Conservation (phyloP, 2,888 invertebrate genomes). For the Rhamphomyia laevipes region DNA sequence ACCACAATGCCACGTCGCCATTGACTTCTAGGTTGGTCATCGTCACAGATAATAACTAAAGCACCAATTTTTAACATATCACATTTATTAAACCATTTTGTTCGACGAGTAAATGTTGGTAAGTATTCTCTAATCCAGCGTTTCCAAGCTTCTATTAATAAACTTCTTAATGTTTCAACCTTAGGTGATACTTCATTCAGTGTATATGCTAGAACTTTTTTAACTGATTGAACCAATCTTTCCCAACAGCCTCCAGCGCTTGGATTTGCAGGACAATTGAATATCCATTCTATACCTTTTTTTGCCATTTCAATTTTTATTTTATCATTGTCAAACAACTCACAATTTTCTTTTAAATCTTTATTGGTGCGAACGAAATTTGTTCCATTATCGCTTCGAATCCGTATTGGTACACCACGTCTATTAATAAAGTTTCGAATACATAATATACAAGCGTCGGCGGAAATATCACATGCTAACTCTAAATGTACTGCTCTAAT, state of each 20-base stretch:
- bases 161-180: conserved; percentile 11
- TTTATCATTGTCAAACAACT: conserved; percentile 7
- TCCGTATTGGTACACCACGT: conserved; percentile 9
- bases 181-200: conserved; percentile 13
- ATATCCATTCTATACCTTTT: conserved; percentile 7
- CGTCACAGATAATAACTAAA: conserved; percentile 13
- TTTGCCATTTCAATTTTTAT: conserved; percentile 8
- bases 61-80: conserved; percentile 8
- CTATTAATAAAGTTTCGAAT: conserved; percentile 10
- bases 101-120: conserved; percentile 9
- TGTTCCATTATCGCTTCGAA: conserved; percentile 14
- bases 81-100: conserved; percentile 10
- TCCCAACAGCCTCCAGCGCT: conserved; percentile 17
- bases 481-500: conserved; percentile 7
- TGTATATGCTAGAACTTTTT: conserved; percentile 10
- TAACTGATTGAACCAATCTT: conserved; percentile 14
- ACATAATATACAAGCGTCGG: no score
- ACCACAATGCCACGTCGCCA: conserved; percentile 12
- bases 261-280: conserved; percentile 6
- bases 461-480: conserved; percentile 6
- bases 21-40: conserved; percentile 6
- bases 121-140: conserved; percentile 12
- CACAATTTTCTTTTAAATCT: conserved; percentile 7
- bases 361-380: conserved; percentile 12
- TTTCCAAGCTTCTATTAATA: conserved; percentile 11